Evolutionary conservation across 1,140 invertebrate species (phyloP).

Genomic region (Aphaenogaster ashmeadi): DNA sequence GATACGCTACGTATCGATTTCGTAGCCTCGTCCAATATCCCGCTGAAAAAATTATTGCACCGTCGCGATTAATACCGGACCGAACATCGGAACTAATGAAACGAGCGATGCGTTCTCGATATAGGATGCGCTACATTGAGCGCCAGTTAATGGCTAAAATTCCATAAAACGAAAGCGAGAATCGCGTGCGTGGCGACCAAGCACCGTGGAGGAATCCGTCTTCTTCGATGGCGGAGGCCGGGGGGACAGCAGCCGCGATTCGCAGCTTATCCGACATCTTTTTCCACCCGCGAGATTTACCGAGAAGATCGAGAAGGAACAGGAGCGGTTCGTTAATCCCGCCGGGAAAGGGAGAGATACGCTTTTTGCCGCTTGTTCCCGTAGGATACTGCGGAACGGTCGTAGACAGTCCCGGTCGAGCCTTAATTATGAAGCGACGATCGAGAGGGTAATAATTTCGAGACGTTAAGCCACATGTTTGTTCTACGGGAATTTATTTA

Average conservation of each 20-base stretch:
- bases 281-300: constrained; percentile 37
- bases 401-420: not conserved
- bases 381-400: constrained; percentile 26
- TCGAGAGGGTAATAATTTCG: constrained; percentile 30
- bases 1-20: not conserved
- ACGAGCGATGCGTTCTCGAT: not conserved
- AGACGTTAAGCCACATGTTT: constrained; percentile 35
- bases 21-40: not conserved
- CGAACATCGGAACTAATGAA: constrained; percentile 29
- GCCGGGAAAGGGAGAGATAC: constrained; percentile 21
- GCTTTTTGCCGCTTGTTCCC: constrained; percentile 31
- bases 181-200: not conserved
- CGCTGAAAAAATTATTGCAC: constrained; percentile 21
- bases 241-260: constrained; percentile 40
- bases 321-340: constrained; percentile 34
- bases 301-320: constrained; percentile 40
- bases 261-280: constrained; percentile 10
- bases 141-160: constrained; percentile 47
- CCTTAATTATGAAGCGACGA: constrained; percentile 47
- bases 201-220: not conserved
- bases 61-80: constrained; percentile 30
- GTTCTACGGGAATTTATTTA: constrained; percentile 33
- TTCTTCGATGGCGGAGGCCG: not conserved
- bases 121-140: constrained; percentile 11
- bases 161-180: constrained; percentile 47